These are phyloP conservation scores for Pogonocichla stellata DNA, from an alignment of 2,113 vertebrate genomes.

Conservation along the genomic window DNA sequence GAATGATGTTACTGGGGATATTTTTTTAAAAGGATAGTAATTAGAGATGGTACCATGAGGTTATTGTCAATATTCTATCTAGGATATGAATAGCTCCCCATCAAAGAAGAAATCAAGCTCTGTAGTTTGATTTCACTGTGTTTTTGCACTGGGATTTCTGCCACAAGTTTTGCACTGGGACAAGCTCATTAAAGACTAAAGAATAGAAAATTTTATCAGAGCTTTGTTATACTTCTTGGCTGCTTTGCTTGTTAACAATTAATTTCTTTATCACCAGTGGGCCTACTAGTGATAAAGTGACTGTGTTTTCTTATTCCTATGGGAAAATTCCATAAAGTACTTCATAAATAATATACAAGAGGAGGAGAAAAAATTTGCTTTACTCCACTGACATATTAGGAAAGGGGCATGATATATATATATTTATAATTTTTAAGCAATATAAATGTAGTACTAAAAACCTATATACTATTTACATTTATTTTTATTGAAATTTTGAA, in stretches of 20 bases:
- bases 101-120: not conserved
- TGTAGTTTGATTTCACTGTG: not conserved
- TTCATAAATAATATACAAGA: not conserved
- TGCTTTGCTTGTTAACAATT: not conserved
- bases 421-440: not conserved
- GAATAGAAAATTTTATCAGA: not conserved
- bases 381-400: not conserved
- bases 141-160: not conserved
- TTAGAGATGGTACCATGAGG: not conserved
- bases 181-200: not conserved
- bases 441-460: not conserved
- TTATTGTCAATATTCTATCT: not conserved
- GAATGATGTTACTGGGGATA: not conserved
- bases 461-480: fast-evolving
- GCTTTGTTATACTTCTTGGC: not conserved
- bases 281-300: not conserved
- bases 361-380: not conserved
- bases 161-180: not conserved
- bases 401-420: not conserved
- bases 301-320: not conserved
- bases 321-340: not conserved
- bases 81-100: not conserved
- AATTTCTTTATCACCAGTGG: not conserved
- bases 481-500: not conserved
- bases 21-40: not conserved